These are phyloP conservation scores for Cygnus atratus DNA, from an alignment of 2,113 vertebrate species.

Conservation along the genomic window DNA sequence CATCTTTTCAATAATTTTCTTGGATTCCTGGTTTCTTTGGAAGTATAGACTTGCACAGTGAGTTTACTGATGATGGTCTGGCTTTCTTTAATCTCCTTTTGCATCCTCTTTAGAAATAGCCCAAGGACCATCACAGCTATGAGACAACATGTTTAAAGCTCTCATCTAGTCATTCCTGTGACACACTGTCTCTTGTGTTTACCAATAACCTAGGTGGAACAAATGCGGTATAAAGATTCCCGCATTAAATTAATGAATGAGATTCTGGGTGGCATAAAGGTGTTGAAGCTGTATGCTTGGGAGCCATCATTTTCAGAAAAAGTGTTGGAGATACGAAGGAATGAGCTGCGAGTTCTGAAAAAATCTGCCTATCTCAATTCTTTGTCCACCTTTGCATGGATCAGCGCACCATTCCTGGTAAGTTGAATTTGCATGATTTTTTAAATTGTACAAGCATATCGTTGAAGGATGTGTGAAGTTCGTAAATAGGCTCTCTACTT, in stretches of 20 bases:
- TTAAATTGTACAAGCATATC: neutral
- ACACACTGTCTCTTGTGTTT: neutral
- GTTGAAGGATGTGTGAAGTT: neutral
- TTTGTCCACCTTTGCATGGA: slow-evolving; percentile 87
- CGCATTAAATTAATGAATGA: slow-evolving; percentile 96
- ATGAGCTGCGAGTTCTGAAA: slow-evolving; percentile 86
- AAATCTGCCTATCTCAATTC: slow-evolving; percentile 86
- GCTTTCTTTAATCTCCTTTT: neutral
- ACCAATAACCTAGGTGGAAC: slow-evolving; percentile 79
- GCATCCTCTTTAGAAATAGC: neutral
- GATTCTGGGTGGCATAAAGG: slow-evolving; percentile 94
- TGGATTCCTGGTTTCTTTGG: neutral
- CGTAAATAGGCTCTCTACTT: neutral
- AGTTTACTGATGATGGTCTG: neutral
- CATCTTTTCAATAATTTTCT: neutral
- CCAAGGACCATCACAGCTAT: neutral
- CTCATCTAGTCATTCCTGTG: neutral
- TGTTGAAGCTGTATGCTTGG: slow-evolving; percentile 97
- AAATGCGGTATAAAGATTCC: slow-evolving; percentile 91
- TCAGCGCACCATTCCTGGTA: slow-evolving; percentile 93
- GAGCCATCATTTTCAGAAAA: slow-evolving; percentile 88
- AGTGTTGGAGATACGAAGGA: slow-evolving; percentile 84
- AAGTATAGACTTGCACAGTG: neutral
- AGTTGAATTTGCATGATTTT: neutral
- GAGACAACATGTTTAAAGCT: neutral